Base-by-base conservation (phyloP, 2,113 vertebrate genomes). In the Aphyosemion australe region DNA sequence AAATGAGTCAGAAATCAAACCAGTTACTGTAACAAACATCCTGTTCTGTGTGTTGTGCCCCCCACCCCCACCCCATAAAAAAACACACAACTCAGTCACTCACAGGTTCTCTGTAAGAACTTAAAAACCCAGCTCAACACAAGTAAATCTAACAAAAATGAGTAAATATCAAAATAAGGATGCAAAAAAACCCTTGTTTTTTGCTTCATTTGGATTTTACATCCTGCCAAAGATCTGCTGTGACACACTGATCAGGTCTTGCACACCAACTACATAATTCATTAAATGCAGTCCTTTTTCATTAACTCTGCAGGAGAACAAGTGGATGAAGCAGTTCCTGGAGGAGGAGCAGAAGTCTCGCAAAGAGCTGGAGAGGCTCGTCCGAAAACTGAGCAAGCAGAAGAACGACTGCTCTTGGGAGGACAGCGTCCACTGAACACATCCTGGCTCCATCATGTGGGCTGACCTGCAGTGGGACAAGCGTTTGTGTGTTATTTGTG, bases 341-440 rank as follows among this genome's bases (percentile, higher is more conserved):
- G 97, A 99, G 79, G 97, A 99, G 84, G 97, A 99, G 88, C 89
- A 96, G 86, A 98, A 96, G 83, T 97, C 95, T 43, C 94, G 97
- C 69, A 97, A 94, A 86, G 97, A 98, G 64, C 91, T 99, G 32
- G 97, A 99, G 92, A 95, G 96, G 48, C 81, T 96, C 51, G 96
- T 99, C 20, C 86, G 94, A 56, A 95, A 95, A 88, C 88, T 98
- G 84, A 84, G 96, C 86, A 99, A 98, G 87, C 95, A 97, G 89
- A 94, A 96, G 1, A 96, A 97, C 0, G 97, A 98, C 55, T 94
- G 93, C 39, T 49, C 91, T 57, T 93, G 96, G 92, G 95, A 97
- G 8, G 96, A 98, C 37, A 75, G 86, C 0, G 68, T 89, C 56
- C 94, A 93, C 90, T 97, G 92, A 92, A 32, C 61, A 49, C 69